Evolutionary conservation across 35 echinoderm and acorn worm genomes (phyloP).

Genomic region (Apostichopus parvimensis): DNA sequence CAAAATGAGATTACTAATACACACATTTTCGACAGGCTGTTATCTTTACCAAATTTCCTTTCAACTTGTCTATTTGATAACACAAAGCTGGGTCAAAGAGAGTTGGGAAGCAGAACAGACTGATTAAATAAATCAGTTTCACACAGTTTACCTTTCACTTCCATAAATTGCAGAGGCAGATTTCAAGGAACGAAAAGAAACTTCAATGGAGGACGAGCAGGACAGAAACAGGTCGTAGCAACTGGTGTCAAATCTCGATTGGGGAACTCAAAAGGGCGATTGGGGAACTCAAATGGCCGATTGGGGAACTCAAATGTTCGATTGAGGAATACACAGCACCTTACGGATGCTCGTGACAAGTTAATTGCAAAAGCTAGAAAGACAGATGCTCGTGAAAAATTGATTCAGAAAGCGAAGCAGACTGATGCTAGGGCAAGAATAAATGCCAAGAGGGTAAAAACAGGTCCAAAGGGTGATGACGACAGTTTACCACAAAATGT

Average conservation of each 20-base stretch:
- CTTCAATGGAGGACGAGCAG: background rate
- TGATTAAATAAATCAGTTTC: no score
- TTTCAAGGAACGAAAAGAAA: background rate
- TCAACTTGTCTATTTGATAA: background rate
- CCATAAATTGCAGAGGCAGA: background rate
- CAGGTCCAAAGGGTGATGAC: conserved; percentile 51
- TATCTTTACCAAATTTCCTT: background rate
- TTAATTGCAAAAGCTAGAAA: conserved; percentile 26
- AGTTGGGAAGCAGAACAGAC: no score
- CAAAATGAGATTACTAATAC: no score
- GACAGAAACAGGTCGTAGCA: background rate
- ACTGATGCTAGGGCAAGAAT: conserved; percentile 68
- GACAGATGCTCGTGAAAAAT: conserved; percentile 73
- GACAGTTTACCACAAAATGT: background rate
- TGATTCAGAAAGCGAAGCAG: conserved; percentile 64
- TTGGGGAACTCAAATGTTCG: background rate
- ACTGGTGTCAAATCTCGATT: background rate
- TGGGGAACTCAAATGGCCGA: background rate
- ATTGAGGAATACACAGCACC: background rate
- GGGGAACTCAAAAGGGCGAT: no score
- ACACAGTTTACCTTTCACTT: no score
- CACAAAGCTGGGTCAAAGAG: no score
- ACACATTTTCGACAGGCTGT: no score
- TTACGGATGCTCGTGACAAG: conserved; percentile 32
- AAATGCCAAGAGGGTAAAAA: conserved; percentile 64